Evolutionary conservation across 1,140 invertebrate genomes (phyloP), one percentile per base, ranked within the genome.

Genomic region (Pteromalus puparum): DNA sequence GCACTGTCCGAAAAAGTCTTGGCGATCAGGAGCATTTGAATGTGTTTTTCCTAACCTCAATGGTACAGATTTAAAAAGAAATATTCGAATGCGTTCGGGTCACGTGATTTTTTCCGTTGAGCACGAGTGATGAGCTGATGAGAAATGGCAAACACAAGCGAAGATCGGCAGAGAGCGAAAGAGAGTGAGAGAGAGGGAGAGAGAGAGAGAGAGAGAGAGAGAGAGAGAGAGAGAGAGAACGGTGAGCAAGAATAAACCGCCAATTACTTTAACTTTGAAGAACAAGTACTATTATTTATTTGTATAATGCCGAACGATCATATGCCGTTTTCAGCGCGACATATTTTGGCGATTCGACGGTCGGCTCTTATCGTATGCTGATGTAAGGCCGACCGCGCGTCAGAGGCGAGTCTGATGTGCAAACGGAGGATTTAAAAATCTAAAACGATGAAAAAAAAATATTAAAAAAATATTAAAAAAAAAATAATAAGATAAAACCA

Each of bases 221-320:
- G 21, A 30, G 18, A 72, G n/a, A 34, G n/a, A 68, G 48, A 5
- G 48, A 18, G 48, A 67, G 30, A 67, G 42, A 6, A n/a, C 42
- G n/a, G 68, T 70, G 65, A 87, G 21, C 85, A 70, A 82, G 42
- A 79, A 86, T 89, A 90, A 92, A 91, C 88, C 90, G 92, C 92
- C 91, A 92, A 92, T 93, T 92, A 93, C 91, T 92, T 93, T 92
- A 92, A 93, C 91, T 92, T 92, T 90, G 90, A 84, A 34, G 21
- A 74, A 74, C 18, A 74, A 92, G 90, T 93, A 92, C 89, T 92
- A 91, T 92, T 92, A 93, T 93, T 93, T 92, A 88, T 92, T 61
- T 61, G 53, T 61, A 61, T 61, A 61, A 92, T 93, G 92, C 91
- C 92, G 92, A 93, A 92, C 91, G 92, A 92, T 92, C 90, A 80